Percentiles rank a stretch among this genome's conserved stretches.
Evolutionary conservation across 2,888 invertebrate genomes (phyloP).

Genomic region (Hylaea fasciaria): DNA sequence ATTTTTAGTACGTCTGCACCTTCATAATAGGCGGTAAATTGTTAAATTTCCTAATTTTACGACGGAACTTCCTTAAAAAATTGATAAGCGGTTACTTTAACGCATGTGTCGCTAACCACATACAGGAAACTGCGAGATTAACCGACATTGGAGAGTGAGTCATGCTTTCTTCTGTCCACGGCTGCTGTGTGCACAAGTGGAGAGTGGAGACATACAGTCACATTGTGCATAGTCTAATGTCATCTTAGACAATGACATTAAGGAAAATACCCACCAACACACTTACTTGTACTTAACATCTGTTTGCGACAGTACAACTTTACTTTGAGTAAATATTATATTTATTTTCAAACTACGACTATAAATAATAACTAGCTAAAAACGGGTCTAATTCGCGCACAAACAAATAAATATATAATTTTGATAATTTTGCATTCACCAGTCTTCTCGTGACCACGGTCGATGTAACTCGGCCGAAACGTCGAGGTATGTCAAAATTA

Average conservation of each 20-base stretch:
- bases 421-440: no score
- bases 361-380: neutral
- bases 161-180: constrained; percentile 21
- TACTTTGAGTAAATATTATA: neutral
- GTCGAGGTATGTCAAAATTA: no score
- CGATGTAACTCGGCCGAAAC: no score
- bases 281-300: constrained; percentile 5
- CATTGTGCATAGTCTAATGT: constrained; percentile 2
- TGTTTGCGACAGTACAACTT: neutral
- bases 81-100: constrained; percentile 7
- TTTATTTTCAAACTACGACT: neutral
- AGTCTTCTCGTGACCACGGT: no score
- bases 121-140: constrained; percentile 21
- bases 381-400: no score
- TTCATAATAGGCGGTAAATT: no score
- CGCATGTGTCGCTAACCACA: constrained; percentile 18
- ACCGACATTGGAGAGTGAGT: constrained; percentile 13
- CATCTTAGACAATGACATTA: neutral
- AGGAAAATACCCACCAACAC: constrained; percentile 14
- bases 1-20: no score
- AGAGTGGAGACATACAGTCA: constrained; percentile 1
- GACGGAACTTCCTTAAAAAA: constrained; percentile 8
- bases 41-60: no score
- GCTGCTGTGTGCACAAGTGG: constrained; percentile 6
- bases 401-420: no score